phyloP scores from a whole-genome alignment of 2,888 invertebrate genomes.

The Clostera curtula region DNA sequence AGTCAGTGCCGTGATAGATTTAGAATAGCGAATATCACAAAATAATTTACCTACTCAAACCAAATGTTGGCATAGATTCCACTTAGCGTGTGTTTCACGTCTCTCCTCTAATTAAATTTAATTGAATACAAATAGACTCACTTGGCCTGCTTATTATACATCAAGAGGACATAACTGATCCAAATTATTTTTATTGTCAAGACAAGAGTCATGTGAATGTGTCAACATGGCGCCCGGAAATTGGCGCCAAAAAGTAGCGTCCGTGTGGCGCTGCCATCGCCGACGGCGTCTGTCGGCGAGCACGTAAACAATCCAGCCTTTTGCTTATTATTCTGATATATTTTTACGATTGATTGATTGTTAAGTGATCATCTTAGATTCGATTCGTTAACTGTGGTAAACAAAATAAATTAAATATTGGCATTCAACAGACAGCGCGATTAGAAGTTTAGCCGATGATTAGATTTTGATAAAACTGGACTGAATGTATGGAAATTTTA shows the following conservation, averaged over 20 bases:
- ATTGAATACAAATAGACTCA: slow-evolving; percentile 1
- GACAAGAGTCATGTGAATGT: slow-evolving; percentile 54
- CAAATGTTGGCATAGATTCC: too few relatives aligned
- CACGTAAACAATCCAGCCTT: slow-evolving; percentile 34
- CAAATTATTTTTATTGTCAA: slow-evolving; percentile 59
- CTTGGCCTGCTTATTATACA: slow-evolving; percentile 25
- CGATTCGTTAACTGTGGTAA: slow-evolving; percentile 1
- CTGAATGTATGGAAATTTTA: too few relatives aligned
- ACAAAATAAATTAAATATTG: too few relatives aligned
- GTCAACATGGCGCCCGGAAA: slow-evolving; percentile 50
- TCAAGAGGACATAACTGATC: slow-evolving; percentile 30
- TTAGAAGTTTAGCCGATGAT: too few relatives aligned
- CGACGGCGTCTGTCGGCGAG: slow-evolving; percentile 22
- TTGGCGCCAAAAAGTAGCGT: slow-evolving; percentile 55
- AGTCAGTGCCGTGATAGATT: too few relatives aligned
- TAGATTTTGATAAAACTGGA: too few relatives aligned
- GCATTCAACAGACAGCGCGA: too few relatives aligned
- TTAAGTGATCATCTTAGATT: slow-evolving; percentile 11
- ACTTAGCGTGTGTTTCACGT: too few relatives aligned
- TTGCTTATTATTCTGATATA: slow-evolving; percentile 29
- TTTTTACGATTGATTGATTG: slow-evolving; percentile 33
- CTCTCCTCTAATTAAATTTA: too few relatives aligned
- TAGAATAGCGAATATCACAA: too few relatives aligned
- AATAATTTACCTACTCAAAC: too few relatives aligned
- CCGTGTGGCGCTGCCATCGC: slow-evolving; percentile 25